Base-by-base conservation (phyloP, 2,888 invertebrate genomes). In the Sarcophaga rosellei region DNA sequence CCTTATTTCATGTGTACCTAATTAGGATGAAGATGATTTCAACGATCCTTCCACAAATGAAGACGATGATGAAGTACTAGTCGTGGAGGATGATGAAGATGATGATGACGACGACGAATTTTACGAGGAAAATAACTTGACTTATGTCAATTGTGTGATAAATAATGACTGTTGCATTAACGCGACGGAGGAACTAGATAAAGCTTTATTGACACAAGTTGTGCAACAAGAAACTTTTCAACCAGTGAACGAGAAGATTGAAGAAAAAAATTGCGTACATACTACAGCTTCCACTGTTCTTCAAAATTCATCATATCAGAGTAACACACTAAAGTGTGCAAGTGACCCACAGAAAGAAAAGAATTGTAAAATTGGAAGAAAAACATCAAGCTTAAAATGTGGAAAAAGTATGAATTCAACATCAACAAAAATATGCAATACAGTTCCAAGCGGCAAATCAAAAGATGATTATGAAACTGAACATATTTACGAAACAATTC, bases 401-500 rank as follows among this genome's bases (percentile, higher is more conserved):
- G 59, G 21, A 12, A 75, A 77, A 4, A 68, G 62, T 47, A 6
- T 25, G 5, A 81, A 81, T 35, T 21, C 45, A 1, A 21, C 57
- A 47, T 61, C 65, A 1, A 25, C 62, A 8, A 59, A 79, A 68
- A 77, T 17, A 8, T 53, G 62, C 15, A 57, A 53, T 2, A 53
- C 17, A 53, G 17, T 53, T 85, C 44, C 74, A 45, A 25, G 76
- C 0, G 47, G 8, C 25, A 69, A 35, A n/a, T n/a, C 81, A 11
- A 62, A n/a, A 8, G 87, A 89, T n/a, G 94, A 93, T 82, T 94
- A 94, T 87, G 95, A 95, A 86, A 94, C 94, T 17, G 95, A 95
- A 88, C 95, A 95, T 90, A 95, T 95, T 79, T 95, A 95, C 89
- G 95, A 95, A 91, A 95, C 95, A 4, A 95, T 95, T 88, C 95